Evolutionary conservation across 1,140 invertebrate species (phyloP), one percentile per base, ranked within the genome.

Genomic region (Penaeus chinensis): DNA sequence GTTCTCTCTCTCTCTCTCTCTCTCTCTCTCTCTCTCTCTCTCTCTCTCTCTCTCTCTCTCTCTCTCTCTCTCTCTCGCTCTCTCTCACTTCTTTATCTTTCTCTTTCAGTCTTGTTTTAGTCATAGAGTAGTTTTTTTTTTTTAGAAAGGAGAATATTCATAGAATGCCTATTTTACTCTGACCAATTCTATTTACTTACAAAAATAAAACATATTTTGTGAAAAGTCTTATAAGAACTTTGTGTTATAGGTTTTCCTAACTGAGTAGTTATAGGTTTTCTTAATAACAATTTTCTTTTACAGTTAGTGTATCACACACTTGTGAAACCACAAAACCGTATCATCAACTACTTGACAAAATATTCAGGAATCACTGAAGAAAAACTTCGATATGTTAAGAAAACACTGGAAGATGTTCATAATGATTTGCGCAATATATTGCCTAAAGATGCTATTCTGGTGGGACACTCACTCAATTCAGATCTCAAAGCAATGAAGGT

Each of bases 291-390:
- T 42, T 32, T 74, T 42, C n/a, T 62, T 74, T 69, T n/a, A 42
- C 61, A 85, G 83, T 91, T 95, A 1, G 95, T 97, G 0, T 98
- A 98, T 92, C 95, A 97, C 91, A 93, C 94, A 19, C 93, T 95
- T 69, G 97, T 99, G 2, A 94, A 94, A 88, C 97, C 98, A 3
- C 94, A 94, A 85, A 91, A 92, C 37, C 93, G 94, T 71, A 94
- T 99, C 47, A 93, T 99, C 1, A 97, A 99, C 91, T 96, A 96
- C 91, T 97, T 97, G 91, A 98, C 96, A 0, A 93, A 95, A 24
- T 93, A 92, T 89, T 93, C 92, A 42, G 93, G 93, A 16, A 90
- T 93, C 13, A 92, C 91, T 8, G 90, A 85, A 54, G 82, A 91
- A 5, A 89, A 92, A 83, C 79, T 93, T 13, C 63, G 85, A 3